Percentiles rank a stretch among this genome's conserved stretches.
phyloP scores from a whole-genome alignment of 2,113 vertebrate genomes.

The Rhinolophus sinicus region DNA sequence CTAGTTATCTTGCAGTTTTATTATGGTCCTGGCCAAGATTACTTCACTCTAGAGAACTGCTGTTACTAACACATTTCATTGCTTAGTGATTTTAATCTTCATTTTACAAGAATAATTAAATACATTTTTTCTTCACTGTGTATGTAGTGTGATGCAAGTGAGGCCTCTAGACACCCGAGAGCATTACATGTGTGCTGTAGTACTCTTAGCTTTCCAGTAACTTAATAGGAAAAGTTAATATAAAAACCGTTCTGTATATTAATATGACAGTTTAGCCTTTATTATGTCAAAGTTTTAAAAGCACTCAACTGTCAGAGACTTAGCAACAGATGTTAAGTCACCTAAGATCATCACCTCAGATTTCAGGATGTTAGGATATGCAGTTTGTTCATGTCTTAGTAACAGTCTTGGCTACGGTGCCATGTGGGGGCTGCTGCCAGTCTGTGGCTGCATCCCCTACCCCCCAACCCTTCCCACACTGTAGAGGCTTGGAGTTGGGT shows the following conservation, averaged over 20 bases:
- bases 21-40: background rate
- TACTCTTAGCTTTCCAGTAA: background rate
- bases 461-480: too few relatives aligned
- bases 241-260: background rate
- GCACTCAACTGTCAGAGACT: background rate
- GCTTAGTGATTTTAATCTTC: slow-evolving; percentile 34
- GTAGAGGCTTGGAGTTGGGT: background rate
- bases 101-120: slow-evolving; percentile 55
- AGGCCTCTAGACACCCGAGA: background rate
- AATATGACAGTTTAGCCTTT: background rate
- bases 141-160: background rate
- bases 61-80: background rate
- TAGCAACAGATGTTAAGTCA: background rate
- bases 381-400: background rate
- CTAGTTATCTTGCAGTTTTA: background rate
- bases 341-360: background rate
- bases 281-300: background rate
- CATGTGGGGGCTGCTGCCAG: background rate
- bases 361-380: background rate
- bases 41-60: background rate
- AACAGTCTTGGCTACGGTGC: background rate
- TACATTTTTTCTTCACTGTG: background rate
- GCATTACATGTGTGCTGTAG: background rate
- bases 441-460: background rate
- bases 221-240: slow-evolving; percentile 3